Evolutionary conservation across 2,888 invertebrate genomes (phyloP), one percentile per base, ranked within the genome.

Genomic region (Chymomyza amoena): DNA sequence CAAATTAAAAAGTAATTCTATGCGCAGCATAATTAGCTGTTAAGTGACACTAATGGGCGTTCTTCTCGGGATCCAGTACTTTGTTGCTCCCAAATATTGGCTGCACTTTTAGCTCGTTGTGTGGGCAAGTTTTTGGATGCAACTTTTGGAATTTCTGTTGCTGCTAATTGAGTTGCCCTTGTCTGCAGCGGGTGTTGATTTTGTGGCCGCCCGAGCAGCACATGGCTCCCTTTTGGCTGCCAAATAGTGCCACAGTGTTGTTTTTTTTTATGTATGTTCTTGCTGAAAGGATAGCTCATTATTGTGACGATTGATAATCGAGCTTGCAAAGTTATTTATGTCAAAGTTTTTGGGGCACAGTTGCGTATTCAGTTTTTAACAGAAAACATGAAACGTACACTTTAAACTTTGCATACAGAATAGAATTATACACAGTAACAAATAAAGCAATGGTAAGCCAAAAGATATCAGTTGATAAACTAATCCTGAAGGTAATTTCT

Each of bases 1-100:
- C 80, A 83, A 89, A 89, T 88, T 89, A 89, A 87, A 84, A 81
- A 81, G 86, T 84, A 84, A 79, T 87, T 87, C 82, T 71, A 72
- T 73, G 77, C 81, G 82, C 81, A 88, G 82, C 89, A 88, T 90
- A 90, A 90, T 90, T 90, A 85, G 89, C 89, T 89, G 90, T 80
- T 89, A 90, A 90, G 75, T 89, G 89, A 88, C 84, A 84, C 80
- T 88, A 90, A 89, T 89, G 90, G 77, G 64, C 61, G 59, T 68
- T 76, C 68, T 64, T 72, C 66, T 70, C 57, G 77, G 73, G 73
- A 70, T 69, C 64, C 70, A 54, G 28, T 54, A 63, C 69, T 57
- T 63, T 71, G 57, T 45, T 64, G 63, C 45, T 51, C 16, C 20
- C 25, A 25, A 25, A 20, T 18, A 54, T 60, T 57, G 32, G 67